Evolutionary conservation across 1,140 invertebrate species (phyloP).

Genomic region (Yoshiicerus persimilis): DNA sequence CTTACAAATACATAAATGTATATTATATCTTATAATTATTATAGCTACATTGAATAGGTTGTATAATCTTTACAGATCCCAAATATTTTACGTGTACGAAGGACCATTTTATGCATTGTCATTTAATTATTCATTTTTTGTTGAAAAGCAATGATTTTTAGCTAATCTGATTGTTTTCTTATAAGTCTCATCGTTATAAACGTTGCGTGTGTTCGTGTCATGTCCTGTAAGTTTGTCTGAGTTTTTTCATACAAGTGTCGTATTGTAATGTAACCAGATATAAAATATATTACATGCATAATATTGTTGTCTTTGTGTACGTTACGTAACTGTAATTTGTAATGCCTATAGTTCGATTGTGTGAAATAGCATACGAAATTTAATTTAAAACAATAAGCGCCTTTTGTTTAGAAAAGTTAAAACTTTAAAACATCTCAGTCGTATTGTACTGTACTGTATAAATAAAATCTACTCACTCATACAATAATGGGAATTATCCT

Average conservation of each 20-base stretch:
- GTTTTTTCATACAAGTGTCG: not conserved
- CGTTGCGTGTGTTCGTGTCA: not conserved
- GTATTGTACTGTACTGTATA: not conserved
- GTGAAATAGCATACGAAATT: not conserved
- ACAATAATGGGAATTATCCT: not conserved
- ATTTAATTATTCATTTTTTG: not conserved
- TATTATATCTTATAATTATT: not conserved
- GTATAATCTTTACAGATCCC: not conserved
- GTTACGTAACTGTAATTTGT: not conserved
- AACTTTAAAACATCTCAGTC: not conserved
- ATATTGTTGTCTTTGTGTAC: not conserved
- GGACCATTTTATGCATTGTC: not conserved
- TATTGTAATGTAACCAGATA: not conserved
- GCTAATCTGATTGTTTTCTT: not conserved
- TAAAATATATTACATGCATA: not conserved
- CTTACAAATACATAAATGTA: not conserved
- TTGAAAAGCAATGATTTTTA: not conserved
- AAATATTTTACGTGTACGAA: not conserved
- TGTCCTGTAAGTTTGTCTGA: not conserved
- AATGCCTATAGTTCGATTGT: not conserved
- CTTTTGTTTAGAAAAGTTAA: not conserved
- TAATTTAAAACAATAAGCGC: not conserved
- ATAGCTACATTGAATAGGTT: not conserved
- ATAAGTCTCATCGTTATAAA: not conserved
- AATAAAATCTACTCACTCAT: not conserved